Percentiles rank a stretch among this genome's conserved stretches.
Conservation (phyloP, 2,797 vertebrate genomes). For the Eulemur coronatus region DNA sequence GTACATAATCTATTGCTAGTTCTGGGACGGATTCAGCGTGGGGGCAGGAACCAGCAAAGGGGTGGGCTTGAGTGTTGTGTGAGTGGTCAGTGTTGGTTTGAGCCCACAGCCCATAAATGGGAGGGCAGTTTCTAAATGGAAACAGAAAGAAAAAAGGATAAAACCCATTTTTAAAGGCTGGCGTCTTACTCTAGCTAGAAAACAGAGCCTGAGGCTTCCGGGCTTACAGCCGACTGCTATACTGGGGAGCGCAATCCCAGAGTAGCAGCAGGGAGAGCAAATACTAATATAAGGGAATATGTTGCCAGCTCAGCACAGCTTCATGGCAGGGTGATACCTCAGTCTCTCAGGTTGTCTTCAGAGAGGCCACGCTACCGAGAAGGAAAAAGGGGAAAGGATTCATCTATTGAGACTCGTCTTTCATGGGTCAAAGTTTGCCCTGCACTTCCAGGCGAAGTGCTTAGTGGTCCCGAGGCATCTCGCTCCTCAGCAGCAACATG, state of each 20-base stretch:
- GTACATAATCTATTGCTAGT: too few relatives aligned
- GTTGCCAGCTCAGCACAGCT: neutral
- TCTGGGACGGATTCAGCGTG: neutral
- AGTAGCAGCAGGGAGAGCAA: neutral
- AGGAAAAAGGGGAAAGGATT: neutral
- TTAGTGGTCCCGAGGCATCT: neutral
- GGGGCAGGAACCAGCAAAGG: neutral
- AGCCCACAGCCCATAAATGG: neutral
- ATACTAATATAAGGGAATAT: neutral
- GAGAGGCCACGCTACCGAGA: accelerated
- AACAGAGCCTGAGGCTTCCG: neutral
- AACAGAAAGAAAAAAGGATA: neutral
- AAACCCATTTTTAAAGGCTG: neutral
- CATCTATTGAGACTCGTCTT: neutral
- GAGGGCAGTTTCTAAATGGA: neutral
- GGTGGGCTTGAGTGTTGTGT: accelerated
- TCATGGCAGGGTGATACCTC: neutral
- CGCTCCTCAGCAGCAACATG: neutral
- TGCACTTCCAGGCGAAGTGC: neutral
- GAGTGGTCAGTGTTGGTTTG: neutral
- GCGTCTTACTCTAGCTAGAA: neutral
- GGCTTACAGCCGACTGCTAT: neutral
- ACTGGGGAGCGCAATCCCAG: neutral
- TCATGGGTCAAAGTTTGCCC: neutral
- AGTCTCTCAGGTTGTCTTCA: neutral